Base-by-base conservation (phyloP, 2,888 invertebrate species). In the Uropetala carovei region DNA sequence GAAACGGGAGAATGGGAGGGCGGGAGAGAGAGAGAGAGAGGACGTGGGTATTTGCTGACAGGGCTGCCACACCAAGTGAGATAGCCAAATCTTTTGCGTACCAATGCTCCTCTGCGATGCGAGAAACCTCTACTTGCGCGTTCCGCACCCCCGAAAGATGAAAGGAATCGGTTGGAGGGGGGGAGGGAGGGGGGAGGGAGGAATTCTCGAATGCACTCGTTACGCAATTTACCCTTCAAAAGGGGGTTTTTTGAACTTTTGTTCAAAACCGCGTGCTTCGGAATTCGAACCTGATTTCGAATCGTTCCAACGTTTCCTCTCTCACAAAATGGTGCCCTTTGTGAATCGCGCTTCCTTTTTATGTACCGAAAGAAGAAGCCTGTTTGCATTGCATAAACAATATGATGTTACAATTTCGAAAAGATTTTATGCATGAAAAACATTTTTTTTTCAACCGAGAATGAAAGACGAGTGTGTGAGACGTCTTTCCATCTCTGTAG, bases 31-130 rank as follows among this genome's bases (percentile, higher is more conserved):
- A n/a, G 56, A 30, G 64, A 60, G 60, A n/a, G 68, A 89, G 64
- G 60, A 86, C 86, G 27, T 86, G 86, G 89, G 60, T 89, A 89
- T 89, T 89, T 89, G 89, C 89, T 89, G 89, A 89, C 89, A 89
- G 89, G 89, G 64, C 89, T 89, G 89, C 89, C 89, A 89, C 89
- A 89, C 89, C 89, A 56, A 64, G 43, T 89, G 68, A 89, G 89
- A 89, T 89, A 89, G 64, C 89, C 89, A 64, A 89, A 68, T 64
- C 89, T 68, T 64, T 89, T 64, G 60, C 64, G 64, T 43, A n/a
- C 89, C 89, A 64, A 68, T 64, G 89, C 56, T 60, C 43, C 64
- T 30, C 9, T 9, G 86, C 60, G 86, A 60, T 57, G 30, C 60
- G 85, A 10, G 85, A 82, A 56, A 60, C 68, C 68, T 68, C 68